Percentiles rank a stretch among this genome's conserved stretches.
phyloP scores from a whole-genome alignment of 2,797 vertebrate species.

The Schizothorax lantsangensis region DNA sequence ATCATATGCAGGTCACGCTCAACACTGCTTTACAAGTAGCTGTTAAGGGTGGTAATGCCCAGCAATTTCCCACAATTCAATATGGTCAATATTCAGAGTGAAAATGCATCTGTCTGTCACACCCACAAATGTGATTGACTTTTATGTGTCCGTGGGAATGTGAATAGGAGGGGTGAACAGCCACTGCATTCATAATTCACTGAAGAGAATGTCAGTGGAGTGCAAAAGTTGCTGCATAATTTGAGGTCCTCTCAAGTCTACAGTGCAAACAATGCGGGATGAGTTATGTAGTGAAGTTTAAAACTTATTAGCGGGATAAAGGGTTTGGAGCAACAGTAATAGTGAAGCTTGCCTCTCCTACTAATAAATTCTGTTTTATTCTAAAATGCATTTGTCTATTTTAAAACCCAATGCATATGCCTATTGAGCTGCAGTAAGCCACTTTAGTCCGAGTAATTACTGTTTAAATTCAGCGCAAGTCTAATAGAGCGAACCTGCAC shows the following conservation, averaged over 20 bases:
- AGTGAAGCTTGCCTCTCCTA: not conserved
- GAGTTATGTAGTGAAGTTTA: not conserved
- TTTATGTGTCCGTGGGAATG: not conserved
- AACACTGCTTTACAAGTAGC: not conserved
- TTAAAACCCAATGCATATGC: constrained; percentile 47
- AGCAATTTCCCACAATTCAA: constrained; percentile 23
- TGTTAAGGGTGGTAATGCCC: constrained; percentile 5
- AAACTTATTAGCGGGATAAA: not conserved
- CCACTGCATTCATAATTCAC: not conserved
- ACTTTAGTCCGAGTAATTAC: constrained; percentile 69
- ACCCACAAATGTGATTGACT: constrained; percentile 26
- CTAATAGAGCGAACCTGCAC: constrained; percentile 50
- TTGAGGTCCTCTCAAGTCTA: not conserved
- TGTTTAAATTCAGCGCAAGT: constrained; percentile 62
- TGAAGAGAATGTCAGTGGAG: not conserved
- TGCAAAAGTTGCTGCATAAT: not conserved
- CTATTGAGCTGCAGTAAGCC: constrained; percentile 61
- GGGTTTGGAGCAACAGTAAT: not conserved
- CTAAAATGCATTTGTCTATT: constrained; percentile 40
- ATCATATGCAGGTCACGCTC: constrained; percentile 37
- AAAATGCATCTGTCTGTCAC: constrained; percentile 29
- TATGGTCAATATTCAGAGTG: constrained; percentile 41
- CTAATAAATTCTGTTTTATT: not conserved
- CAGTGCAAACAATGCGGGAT: not conserved
- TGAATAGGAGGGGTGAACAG: not conserved